Evolutionary conservation across 92 coral and sea anemone genomes (phyloP).

Genomic region (Meandrina meandrites): DNA sequence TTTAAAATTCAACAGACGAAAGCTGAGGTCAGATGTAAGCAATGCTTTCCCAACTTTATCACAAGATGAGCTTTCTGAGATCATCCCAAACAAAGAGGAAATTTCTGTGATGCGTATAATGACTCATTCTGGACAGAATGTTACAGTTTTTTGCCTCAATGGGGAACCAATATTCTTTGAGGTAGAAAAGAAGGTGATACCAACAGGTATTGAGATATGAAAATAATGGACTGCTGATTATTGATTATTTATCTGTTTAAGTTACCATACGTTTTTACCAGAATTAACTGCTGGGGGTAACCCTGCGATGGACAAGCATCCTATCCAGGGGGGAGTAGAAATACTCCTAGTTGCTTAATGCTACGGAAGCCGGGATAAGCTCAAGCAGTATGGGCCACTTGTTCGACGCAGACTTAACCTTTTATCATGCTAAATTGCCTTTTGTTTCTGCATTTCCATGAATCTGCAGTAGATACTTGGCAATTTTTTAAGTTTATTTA

Average conservation of each 20-base stretch:
- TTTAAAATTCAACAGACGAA: conserved; percentile 66
- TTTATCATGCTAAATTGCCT: neutral
- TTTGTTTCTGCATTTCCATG: no score
- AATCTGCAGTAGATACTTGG: no score
- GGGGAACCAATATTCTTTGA: conserved; percentile 96
- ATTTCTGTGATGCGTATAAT: conserved; percentile 82
- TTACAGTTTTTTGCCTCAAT: conserved; percentile 73
- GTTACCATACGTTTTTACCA: no score
- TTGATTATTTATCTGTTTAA: no score
- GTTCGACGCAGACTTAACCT: no score
- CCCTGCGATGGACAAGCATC: no score
- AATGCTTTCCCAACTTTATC: conserved; percentile 66
- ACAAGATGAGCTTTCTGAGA: conserved; percentile 56
- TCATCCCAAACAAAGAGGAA: conserved; percentile 94
- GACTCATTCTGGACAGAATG: conserved; percentile 86
- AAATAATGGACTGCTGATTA: neutral
- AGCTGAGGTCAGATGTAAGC: conserved; percentile 79
- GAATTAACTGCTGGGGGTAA: no score
- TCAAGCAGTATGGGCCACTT: no score
- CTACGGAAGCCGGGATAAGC: no score
- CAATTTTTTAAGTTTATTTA: no score
- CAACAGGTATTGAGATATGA: conserved; percentile 70
- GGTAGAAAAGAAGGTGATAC: conserved; percentile 78
- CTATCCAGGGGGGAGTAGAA: no score
- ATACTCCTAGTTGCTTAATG: no score